These are phyloP conservation scores for Oreonectes daqikongensis DNA, from an alignment of 2,797 vertebrate genomes.

Conservation along the genomic window DNA sequence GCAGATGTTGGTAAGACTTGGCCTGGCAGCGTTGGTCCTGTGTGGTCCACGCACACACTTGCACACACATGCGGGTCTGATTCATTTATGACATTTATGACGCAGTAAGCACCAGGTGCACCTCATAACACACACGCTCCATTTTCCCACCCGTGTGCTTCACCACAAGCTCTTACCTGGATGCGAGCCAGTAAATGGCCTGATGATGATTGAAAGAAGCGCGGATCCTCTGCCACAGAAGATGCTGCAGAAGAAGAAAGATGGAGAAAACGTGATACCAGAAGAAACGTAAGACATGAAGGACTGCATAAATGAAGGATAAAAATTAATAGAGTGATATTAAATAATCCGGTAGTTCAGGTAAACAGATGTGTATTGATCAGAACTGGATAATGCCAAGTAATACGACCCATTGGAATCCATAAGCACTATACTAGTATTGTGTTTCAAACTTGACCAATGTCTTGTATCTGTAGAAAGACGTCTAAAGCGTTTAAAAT, in stretches of 20 bases:
- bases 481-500: too few species aligned
- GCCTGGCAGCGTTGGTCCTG: neutral
- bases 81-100: neutral
- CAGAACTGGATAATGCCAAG: too few species aligned
- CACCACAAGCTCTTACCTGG: neutral
- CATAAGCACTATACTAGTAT: neutral
- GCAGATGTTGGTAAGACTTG: neutral
- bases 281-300: neutral
- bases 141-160: neutral
- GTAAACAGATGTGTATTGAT: too few species aligned
- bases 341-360: too few species aligned
- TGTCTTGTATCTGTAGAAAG: neutral
- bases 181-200: neutral
- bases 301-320: neutral
- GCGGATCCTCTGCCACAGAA: neutral
- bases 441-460: neutral
- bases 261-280: neutral
- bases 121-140: neutral
- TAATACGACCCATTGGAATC: neutral
- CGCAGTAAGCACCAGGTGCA: neutral
- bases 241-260: neutral
- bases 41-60: neutral
- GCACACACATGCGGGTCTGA: neutral
- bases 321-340: neutral
- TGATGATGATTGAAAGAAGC: neutral